Base-by-base conservation (phyloP, 2,888 invertebrate species). In the Orthosia gracilis region DNA sequence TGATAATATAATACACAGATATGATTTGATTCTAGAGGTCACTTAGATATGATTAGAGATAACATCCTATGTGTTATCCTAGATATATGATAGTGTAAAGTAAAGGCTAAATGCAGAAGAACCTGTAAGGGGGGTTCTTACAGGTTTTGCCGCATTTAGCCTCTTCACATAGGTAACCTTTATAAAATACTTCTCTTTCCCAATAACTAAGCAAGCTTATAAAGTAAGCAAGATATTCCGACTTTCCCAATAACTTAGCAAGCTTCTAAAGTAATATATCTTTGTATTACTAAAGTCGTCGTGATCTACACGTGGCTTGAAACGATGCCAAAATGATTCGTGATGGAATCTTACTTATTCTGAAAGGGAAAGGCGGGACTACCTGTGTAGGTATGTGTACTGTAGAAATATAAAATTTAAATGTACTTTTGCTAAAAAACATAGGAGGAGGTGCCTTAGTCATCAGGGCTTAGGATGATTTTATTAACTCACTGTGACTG, bases 291-390 rank as follows among this genome's bases (percentile, higher is more conserved):
- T 11, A 50, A 15, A 55, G 31, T 47, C 61, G 1, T 9, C 17
- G 12, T 49, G 26, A 49, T 49, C 52, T 26, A 58, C 52, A 63
- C 66, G 76, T 76, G 66, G 66, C 59, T 81, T 79, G 81, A 81
- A 70, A 50, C 76, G 57, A 63, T 67, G 79, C 81, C 76, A 79
- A 66, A 80, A 59, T 40, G 21, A 54, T 57, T 31, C 65, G 69
- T 66, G 76, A 40, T 18, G 79, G 81, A 66, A 79, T 79, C 49
- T 75, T n/a, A 76, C n/a, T 55, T 76, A 76, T 66, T 69, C 26
- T 12, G 57, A 81, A 79, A 81, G 66, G 66, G 81, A 79, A 79
- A 79, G 66, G 57, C 21, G 50, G 15, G 57, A 15, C 11, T 47
- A 49, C 13, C 11, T 52, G 12, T 40, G 40, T 40, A 40, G 31